These are phyloP conservation scores for Manis javanica DNA, from an alignment of 2,797 vertebrate species.

Conservation along the genomic window DNA sequence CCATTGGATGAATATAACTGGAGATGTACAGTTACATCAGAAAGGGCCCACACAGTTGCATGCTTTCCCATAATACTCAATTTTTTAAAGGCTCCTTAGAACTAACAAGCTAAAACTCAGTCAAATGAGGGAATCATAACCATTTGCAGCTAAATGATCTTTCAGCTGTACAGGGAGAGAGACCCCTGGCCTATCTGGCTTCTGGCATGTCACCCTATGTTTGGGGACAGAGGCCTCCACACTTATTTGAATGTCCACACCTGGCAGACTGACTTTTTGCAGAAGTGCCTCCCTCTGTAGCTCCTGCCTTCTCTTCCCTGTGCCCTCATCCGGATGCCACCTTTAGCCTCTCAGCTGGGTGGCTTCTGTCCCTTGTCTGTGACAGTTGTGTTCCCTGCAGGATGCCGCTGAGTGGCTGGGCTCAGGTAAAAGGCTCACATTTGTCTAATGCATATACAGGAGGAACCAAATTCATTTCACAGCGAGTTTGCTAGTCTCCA, in stretches of 20 bases:
- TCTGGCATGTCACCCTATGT: not conserved
- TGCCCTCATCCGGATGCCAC: not conserved
- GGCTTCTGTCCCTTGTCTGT: not conserved
- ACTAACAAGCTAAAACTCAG: conserved; percentile 54
- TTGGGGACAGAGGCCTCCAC: not conserved
- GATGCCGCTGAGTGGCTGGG: not conserved
- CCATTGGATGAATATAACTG: conserved; percentile 81
- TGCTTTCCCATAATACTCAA: conserved; percentile 67
- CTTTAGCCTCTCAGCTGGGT: not conserved
- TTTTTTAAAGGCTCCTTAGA: conserved; percentile 73
- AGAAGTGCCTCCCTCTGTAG: not conserved
- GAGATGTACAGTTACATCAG: conserved; percentile 64
- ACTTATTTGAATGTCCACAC: not conserved
- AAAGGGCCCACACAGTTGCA: conserved; percentile 69
- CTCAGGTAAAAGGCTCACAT: not conserved
- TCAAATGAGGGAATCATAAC: conserved; percentile 25
- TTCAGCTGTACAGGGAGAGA: not conserved
- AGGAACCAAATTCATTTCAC: not conserved
- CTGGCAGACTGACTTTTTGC: not conserved
- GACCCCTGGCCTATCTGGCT: not conserved
- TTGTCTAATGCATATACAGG: not conserved
- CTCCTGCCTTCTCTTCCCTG: not conserved
- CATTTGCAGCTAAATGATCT: not conserved
- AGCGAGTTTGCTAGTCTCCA: not conserved
- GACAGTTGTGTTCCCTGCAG: not conserved